Evolutionary conservation across 2,797 vertebrate species (phyloP).

Genomic region (Salmo trutta): DNA sequence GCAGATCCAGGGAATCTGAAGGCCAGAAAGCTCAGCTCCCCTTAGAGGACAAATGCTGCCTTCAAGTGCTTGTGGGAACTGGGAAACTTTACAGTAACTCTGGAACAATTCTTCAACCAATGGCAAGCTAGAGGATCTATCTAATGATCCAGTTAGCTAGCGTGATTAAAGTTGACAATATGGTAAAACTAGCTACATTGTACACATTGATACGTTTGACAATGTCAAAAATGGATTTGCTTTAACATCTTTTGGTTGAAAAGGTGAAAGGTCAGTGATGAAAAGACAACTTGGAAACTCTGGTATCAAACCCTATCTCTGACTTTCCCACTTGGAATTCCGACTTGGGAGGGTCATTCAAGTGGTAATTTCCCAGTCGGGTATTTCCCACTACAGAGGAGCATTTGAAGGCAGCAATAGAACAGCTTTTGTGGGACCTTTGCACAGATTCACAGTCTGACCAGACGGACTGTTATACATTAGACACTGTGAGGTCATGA

Average conservation of each 20-base stretch:
- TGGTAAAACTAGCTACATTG: not conserved
- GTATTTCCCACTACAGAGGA: not conserved
- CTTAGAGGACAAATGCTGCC: conserved; percentile 60
- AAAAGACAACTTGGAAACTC: not conserved
- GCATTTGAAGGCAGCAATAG: not conserved
- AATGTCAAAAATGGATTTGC: not conserved
- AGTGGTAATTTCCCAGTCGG: not conserved
- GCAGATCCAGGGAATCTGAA: conserved; percentile 70
- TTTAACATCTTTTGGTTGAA: not conserved
- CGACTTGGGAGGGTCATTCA: not conserved
- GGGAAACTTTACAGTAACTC: not conserved
- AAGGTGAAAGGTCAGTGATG: not conserved
- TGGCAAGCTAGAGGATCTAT: not conserved
- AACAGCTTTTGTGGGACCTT: not conserved
- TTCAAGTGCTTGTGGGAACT: conserved; percentile 15
- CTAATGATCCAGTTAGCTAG: not conserved
- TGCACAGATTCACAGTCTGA: not conserved
- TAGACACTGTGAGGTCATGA: not conserved
- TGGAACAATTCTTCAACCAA: not conserved
- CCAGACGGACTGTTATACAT: not conserved
- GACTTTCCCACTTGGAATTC: not conserved
- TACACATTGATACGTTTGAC: not conserved
- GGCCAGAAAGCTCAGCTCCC: conserved; percentile 78
- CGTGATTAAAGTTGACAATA: not conserved
- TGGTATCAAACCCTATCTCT: not conserved